Conservation (phyloP, 2,888 invertebrate genomes). For the Nephrocerus scutellatus region DNA sequence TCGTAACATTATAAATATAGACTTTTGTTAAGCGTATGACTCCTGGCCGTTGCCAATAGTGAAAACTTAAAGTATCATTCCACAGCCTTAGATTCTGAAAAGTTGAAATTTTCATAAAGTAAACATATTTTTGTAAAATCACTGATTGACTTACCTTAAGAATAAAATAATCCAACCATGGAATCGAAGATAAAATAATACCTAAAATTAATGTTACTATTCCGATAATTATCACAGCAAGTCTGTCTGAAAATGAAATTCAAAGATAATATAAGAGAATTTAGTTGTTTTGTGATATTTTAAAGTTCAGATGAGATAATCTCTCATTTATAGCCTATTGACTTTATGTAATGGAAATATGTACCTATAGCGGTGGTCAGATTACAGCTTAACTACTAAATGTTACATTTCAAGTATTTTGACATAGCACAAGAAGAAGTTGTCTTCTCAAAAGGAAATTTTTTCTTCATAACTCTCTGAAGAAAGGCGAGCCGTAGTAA, state of each 20-base stretch:
- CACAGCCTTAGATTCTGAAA: slow-evolving; percentile 73
- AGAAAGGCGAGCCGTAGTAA: no score
- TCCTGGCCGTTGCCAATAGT: slow-evolving; percentile 83
- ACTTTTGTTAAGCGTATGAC: slow-evolving; percentile 77
- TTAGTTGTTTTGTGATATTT: no score
- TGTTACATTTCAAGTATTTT: slow-evolving; percentile 13
- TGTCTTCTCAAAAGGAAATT: no score
- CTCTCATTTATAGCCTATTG: no score
- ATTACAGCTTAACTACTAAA: slow-evolving; percentile 3
- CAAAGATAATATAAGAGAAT: slow-evolving; percentile 10
- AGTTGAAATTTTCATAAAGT: slow-evolving; percentile 8
- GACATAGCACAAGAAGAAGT: slow-evolving; percentile 11
- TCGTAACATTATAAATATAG: slow-evolving; percentile 83
- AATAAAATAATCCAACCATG: slow-evolving; percentile 82
- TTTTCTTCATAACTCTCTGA: no score
- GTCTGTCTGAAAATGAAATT: slow-evolving; percentile 62
- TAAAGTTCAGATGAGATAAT: no score
- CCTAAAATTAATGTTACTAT: slow-evolving; percentile 72
- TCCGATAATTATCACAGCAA: slow-evolving; percentile 73
- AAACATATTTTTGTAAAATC: background rate
- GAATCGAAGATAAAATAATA: slow-evolving; percentile 74
- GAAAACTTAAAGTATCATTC: slow-evolving; percentile 79
- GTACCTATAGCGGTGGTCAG: slow-evolving; percentile 1
- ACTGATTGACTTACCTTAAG: slow-evolving; percentile 58
- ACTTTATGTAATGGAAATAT: background rate